Evolutionary conservation across 1,140 invertebrate species (phyloP).

Genomic region (Diorhabda carinulata): DNA sequence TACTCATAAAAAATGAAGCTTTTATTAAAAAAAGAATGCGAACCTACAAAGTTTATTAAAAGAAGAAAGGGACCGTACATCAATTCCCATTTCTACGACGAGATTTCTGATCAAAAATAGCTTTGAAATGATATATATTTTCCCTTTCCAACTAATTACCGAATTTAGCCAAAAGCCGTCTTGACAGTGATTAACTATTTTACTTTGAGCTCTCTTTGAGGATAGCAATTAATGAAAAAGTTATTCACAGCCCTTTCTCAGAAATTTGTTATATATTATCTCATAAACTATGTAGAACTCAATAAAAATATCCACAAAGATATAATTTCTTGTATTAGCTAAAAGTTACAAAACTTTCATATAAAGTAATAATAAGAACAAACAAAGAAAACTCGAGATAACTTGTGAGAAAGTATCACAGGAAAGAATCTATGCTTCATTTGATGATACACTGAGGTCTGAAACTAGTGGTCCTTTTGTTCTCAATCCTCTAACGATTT

Average conservation of each 20-base stretch:
- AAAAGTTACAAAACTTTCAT: too few relatives aligned
- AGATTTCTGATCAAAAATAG: neutral
- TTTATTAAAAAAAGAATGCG: too few relatives aligned
- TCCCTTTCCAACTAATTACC: conserved; percentile 3
- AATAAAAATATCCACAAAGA: neutral
- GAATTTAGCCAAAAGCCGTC: neutral
- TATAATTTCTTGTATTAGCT: too few relatives aligned
- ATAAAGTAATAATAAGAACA: too few relatives aligned
- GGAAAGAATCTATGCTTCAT: too few relatives aligned
- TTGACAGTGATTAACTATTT: conserved; percentile 13
- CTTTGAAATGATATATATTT: neutral
- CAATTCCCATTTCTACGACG: neutral
- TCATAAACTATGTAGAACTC: conserved; percentile 6
- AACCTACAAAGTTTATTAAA: too few relatives aligned
- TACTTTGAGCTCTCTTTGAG: conserved; percentile 2
- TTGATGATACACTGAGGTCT: too few relatives aligned
- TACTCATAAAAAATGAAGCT: too few relatives aligned
- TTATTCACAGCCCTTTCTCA: conserved; percentile 4
- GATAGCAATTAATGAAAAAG: conserved; percentile 6
- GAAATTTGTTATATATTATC: neutral
- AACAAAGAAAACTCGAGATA: too few relatives aligned
- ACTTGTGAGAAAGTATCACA: too few relatives aligned
- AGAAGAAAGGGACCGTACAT: neutral
- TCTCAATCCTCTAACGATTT: too few relatives aligned
- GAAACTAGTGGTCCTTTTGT: too few relatives aligned